Base-by-base conservation (phyloP, 2,113 vertebrate genomes). In the Arizona elegans region DNA sequence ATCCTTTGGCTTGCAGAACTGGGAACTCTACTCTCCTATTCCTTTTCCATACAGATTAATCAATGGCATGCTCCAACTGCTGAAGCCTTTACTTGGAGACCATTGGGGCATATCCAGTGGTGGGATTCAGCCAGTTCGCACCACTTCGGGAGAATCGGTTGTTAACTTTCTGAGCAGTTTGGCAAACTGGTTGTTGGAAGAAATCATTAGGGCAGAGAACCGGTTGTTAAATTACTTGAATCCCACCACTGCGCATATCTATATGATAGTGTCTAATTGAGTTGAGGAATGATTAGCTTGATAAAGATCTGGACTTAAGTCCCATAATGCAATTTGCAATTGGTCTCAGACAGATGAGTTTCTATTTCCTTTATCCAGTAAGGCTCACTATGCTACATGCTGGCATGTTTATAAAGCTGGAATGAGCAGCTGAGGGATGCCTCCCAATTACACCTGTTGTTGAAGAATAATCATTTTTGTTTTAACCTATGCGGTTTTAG, bases 311-410 rank as follows among this genome's bases (percentile, higher is more conserved):
- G 96, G 95, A 95, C 94, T 59, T 85, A 86, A 86, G 65, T 86
- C 89, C 81, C 0, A 0, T 95, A 96, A 96, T 26, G 4, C 93
- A 95, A 95, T 97, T 96, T 96, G 95, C 94, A 96, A 95, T 96
- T 96, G 94, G 95, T 95, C 95, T 95, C 94, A 92, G 94, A 93
- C 95, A 96, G 95, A 93, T 93, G 95, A 89, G 26, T 54, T 91
- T 59, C 96, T 95, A 94, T 91, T 95, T 95, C 92, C 94, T 89
- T 93, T 1, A 24, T 93, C 95, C 94, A 92, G 96, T 93, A 96
- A 94, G 94, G 38, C 24, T 94, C 0, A 8, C 7, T 38, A 81
- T 92, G 93, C 62, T 2, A 21, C 43, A 89, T 86, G 90, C 93
- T 96, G 96, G 95, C 92, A 91, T 91, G 91, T 97, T 96, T 96